Evolutionary conservation across 2,113 vertebrate species (phyloP).

Genomic region (Alosa alosa): DNA sequence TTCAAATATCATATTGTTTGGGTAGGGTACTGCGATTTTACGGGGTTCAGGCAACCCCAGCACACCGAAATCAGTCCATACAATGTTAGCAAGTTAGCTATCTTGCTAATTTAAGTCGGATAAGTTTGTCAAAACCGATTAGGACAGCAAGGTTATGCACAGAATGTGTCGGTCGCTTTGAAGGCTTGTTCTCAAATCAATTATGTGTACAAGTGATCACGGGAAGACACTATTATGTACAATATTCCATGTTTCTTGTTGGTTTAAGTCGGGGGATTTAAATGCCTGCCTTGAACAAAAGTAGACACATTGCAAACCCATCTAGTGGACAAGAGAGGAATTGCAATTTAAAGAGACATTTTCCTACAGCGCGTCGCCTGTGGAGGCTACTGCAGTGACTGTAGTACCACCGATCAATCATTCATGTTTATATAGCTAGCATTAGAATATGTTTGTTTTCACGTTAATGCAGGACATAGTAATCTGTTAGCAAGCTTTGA

Average conservation of each 20-base stretch:
- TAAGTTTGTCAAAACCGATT: constrained; percentile 1
- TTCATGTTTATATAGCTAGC: not conserved
- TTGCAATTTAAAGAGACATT: constrained; percentile 44
- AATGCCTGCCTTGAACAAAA: constrained; percentile 74
- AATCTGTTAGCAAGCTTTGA: not conserved
- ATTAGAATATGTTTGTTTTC: not conserved
- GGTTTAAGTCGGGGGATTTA: constrained; percentile 72
- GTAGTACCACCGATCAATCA: not conserved
- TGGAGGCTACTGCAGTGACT: not conserved
- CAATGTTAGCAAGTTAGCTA: not conserved
- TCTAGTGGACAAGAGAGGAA: constrained; percentile 62
- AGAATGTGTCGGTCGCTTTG: not conserved
- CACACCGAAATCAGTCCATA: not conserved
- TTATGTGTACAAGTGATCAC: not conserved
- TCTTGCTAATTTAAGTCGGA: not conserved
- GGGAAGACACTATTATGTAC: not conserved
- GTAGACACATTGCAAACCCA: constrained; percentile 60
- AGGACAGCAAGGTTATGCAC: not conserved
- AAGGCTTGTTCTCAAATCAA: not conserved
- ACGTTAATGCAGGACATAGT: not conserved
- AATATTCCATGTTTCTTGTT: constrained; percentile 48
- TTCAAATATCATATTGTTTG: not conserved
- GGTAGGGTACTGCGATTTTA: not conserved
- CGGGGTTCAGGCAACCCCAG: not conserved
- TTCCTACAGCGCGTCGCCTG: not conserved